These are phyloP conservation scores for Agrochola litura DNA, from an alignment of 2,888 invertebrate species.

Conservation along the genomic window DNA sequence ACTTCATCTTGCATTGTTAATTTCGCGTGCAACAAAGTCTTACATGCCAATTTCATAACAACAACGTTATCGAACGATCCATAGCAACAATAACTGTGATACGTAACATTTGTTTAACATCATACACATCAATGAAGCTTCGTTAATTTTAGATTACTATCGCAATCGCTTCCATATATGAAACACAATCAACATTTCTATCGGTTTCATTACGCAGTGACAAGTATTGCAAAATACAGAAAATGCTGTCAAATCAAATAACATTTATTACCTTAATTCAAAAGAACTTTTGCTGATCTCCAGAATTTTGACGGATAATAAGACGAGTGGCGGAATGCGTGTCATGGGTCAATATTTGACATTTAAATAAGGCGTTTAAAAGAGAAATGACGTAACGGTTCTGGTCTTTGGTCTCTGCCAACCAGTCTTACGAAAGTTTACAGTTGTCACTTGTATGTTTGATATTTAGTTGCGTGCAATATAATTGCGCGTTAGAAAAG, in stretches of 20 bases:
- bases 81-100: slow-evolving; percentile 44
- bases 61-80: slow-evolving; percentile 42
- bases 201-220: slow-evolving; percentile 21
- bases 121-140: slow-evolving; percentile 51
- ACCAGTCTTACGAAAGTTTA: slow-evolving; percentile 77
- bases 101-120: slow-evolving; percentile 59
- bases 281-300: slow-evolving; percentile 23
- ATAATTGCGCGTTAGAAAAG: slow-evolving; percentile 80
- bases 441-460: slow-evolving; percentile 78
- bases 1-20: slow-evolving; percentile 27
- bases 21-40: slow-evolving; percentile 32
- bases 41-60: slow-evolving; percentile 50
- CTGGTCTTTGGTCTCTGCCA: slow-evolving; percentile 61
- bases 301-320: slow-evolving; percentile 55
- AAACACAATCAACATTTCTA: slow-evolving; percentile 38
- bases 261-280: slow-evolving; percentile 50
- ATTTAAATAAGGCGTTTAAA: slow-evolving; percentile 79
- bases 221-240: slow-evolving; percentile 40
- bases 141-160: slow-evolving; percentile 58
- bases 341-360: slow-evolving; percentile 88
- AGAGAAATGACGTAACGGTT: slow-evolving; percentile 79
- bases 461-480: slow-evolving; percentile 80
- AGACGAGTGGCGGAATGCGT: slow-evolving; percentile 80
- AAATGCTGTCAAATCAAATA: slow-evolving; percentile 54
- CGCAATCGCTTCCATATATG: slow-evolving; percentile 46